Evolutionary conservation across 2,797 vertebrate genomes (phyloP).

Genomic region (Natrix natrix): DNA sequence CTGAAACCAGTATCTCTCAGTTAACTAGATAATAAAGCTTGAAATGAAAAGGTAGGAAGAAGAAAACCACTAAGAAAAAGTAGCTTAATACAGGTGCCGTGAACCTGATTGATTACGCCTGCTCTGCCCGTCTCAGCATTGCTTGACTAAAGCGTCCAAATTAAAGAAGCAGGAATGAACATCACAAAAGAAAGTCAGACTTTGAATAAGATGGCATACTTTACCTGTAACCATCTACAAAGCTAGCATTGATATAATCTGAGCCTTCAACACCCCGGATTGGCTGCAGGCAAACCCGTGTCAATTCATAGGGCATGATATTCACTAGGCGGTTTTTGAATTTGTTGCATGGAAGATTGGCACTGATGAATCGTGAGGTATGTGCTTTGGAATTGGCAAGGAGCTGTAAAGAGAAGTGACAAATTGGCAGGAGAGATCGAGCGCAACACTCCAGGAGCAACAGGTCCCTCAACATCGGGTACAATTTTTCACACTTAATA

Average conservation of each 20-base stretch:
- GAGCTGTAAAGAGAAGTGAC: conserved; percentile 71
- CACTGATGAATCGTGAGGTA: conserved; percentile 94
- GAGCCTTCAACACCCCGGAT: conserved; percentile 95
- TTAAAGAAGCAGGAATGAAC: not conserved
- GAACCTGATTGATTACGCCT: not conserved
- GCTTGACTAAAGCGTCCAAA: not conserved
- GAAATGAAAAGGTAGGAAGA: not conserved
- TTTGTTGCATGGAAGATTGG: conserved; percentile 96
- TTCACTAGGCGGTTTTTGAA: conserved; percentile 97
- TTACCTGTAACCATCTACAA: conserved; percentile 94
- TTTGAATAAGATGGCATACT: not conserved
- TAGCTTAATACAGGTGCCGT: not conserved
- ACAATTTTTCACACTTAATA: not conserved
- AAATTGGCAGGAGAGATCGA: not conserved
- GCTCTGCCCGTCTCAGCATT: not conserved
- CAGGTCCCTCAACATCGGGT: rapidly evolving
- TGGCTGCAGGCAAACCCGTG: conserved; percentile 90
- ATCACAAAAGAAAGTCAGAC: not conserved
- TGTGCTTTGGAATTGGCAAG: conserved; percentile 92
- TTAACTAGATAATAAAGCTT: not conserved
- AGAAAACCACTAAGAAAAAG: not conserved
- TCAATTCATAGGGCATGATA: conserved; percentile 94
- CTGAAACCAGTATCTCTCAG: not conserved
- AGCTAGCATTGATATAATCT: conserved; percentile 97
- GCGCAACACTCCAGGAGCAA: not conserved